Percentiles rank a stretch among this genome's conserved stretches.
Conservation (phyloP, 2,113 vertebrate species). For the Amblyornis subalaris region DNA sequence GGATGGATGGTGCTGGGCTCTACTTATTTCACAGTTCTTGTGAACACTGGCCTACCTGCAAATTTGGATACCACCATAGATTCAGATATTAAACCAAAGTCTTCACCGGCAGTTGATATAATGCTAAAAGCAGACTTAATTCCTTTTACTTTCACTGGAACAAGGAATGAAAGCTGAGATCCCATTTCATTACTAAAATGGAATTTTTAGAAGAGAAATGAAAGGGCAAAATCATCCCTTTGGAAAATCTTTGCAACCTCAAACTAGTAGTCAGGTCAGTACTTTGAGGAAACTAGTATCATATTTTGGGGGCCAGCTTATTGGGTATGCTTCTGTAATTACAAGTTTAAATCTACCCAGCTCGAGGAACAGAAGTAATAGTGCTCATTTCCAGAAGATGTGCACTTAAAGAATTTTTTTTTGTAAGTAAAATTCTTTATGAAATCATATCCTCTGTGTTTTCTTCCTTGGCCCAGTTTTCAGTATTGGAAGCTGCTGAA, state of each 20-base stretch:
- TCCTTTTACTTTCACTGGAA: background rate
- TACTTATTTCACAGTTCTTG: background rate
- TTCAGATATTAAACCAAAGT: background rate
- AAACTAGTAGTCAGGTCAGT: background rate
- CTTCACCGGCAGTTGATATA: background rate
- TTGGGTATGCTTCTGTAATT: background rate
- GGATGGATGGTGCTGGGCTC: background rate
- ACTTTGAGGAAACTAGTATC: background rate
- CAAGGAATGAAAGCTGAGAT: background rate
- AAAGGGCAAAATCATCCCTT: background rate
- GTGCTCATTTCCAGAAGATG: background rate
- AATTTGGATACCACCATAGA: background rate
- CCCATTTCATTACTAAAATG: background rate
- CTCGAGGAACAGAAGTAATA: background rate
- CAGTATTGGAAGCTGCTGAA: background rate
- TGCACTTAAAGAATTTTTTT: background rate
- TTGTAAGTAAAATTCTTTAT: background rate
- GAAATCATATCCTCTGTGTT: background rate
- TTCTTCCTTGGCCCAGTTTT: background rate
- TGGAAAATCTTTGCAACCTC: background rate
- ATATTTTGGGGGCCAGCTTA: background rate
- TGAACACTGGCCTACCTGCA: background rate
- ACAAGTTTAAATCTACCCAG: background rate
- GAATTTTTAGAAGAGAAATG: background rate
- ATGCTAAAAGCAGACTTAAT: background rate